Evolutionary conservation across 2,113 vertebrate genomes (phyloP).

Genomic region (Candoia aspera): DNA sequence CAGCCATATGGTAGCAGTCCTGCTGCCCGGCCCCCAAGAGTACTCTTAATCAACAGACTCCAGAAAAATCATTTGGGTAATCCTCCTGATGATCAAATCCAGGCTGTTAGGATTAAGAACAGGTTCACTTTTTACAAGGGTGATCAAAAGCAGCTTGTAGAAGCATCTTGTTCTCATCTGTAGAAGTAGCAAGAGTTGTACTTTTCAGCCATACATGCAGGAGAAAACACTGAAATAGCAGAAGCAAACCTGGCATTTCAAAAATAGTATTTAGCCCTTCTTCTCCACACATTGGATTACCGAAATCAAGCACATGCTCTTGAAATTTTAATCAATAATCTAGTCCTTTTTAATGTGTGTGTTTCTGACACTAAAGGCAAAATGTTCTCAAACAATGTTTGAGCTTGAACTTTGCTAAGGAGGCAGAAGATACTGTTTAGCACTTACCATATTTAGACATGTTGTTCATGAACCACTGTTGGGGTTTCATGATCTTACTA

Average conservation of each 20-base stretch:
- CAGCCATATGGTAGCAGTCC: conserved; percentile 27
- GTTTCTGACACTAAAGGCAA: background rate
- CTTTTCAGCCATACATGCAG: background rate
- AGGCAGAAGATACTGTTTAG: background rate
- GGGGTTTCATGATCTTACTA: background rate
- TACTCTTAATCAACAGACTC: conserved; percentile 24
- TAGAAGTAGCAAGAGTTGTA: background rate
- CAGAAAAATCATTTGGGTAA: conserved; percentile 25
- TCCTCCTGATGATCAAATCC: background rate
- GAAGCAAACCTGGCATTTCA: background rate
- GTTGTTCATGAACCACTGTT: too few relatives aligned
- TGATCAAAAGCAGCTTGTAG: background rate
- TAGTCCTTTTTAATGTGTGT: background rate
- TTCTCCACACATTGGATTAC: background rate
- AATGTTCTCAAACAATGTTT: background rate
- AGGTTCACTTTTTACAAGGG: conserved; percentile 15
- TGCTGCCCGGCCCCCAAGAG: background rate
- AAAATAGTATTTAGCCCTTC: too few relatives aligned
- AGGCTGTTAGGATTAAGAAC: conserved; percentile 20
- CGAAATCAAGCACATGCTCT: background rate
- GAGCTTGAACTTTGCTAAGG: background rate
- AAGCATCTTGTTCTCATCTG: background rate
- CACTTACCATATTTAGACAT: background rate
- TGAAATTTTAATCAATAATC: background rate
- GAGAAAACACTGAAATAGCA: background rate